Base-by-base conservation (phyloP, 2,888 invertebrate species). In the Hylaea fasciaria region DNA sequence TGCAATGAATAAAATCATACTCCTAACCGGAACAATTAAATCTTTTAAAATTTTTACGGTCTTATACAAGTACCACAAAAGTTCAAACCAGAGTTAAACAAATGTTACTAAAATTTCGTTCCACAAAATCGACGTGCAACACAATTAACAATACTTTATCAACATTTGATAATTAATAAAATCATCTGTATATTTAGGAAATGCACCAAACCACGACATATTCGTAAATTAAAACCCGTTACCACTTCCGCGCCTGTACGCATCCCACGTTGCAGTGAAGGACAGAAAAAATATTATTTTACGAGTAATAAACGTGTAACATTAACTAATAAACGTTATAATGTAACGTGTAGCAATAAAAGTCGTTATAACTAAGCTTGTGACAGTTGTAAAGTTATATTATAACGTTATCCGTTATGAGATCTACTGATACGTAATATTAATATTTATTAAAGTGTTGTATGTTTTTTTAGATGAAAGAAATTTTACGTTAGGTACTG, bases 301-400 rank as follows among this genome's bases (percentile, higher is more conserved):
- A 61, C 48, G 47, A 62, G 48, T 44, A 62, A 57, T 52, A 57
- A 62, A 62, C 40, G 52, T 57, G 52, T 62, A 56, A 61, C 52
- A 62, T 55, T 53, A 53, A 48, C 56, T 53, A 56, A 61, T 56
- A 56, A 55, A 51, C 29, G 40, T 54, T 54, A 45, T 50, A 41
- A 13, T 56, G 51, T 48, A 44, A 55, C 43, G 14, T 16, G 11
- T n/a, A 17, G 35, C 60, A 51, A 47, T 61, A 48, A 56, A 56
- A 47, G 17, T 39, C 13, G 41, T 55, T 46, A 50, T 46, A 32
- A 54, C 47, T 32, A 43, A 49, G 11, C 43, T 39, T 13, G 39
- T 17, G 39, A 50, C 39, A 45, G 57, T 45, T 50, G 37, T 50
- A 49, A 49, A 44, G 14, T 32, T 43, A 53, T 29, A 43, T 29